Conservation (phyloP, 2,888 invertebrate species). For the Volucella inanis region DNA sequence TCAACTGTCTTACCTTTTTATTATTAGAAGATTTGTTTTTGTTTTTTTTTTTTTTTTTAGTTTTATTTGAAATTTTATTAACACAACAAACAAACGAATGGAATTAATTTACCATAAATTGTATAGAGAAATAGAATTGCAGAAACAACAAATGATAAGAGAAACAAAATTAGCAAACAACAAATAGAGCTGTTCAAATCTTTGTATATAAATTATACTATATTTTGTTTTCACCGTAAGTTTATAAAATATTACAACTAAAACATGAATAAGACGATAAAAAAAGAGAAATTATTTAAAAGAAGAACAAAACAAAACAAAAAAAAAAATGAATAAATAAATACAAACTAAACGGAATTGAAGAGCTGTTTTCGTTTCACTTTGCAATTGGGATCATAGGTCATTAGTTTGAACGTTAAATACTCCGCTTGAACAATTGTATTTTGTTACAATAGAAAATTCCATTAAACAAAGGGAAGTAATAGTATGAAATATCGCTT, state of each 20-base stretch:
- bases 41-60: not conserved
- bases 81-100: conserved; percentile 22
- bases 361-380: not conserved
- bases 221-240: conserved; percentile 73
- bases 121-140: conserved; percentile 50
- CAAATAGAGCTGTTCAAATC: conserved; percentile 62
- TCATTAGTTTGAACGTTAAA: too few relatives aligned
- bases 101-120: conserved; percentile 24
- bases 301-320: conserved; percentile 21
- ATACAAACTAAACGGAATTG: conserved; percentile 56
- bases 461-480: too few relatives aligned
- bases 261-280: conserved; percentile 9
- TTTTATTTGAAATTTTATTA: conserved; percentile 19
- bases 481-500: too few relatives aligned
- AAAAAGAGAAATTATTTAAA: conserved; percentile 47
- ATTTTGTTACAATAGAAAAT: too few relatives aligned
- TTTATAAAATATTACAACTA: conserved; percentile 66
- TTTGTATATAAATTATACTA: conserved; percentile 73
- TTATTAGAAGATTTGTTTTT: conserved; percentile 32
- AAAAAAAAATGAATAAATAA: conserved; percentile 56
- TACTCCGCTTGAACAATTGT: too few relatives aligned
- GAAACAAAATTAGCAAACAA: conserved; percentile 7
- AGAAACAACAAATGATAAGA: conserved; percentile 22
- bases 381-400: not conserved
- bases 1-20: conserved; percentile 59